Evolutionary conservation across 2,113 vertebrate species (phyloP).

Genomic region (Notarius lentiginosus): DNA sequence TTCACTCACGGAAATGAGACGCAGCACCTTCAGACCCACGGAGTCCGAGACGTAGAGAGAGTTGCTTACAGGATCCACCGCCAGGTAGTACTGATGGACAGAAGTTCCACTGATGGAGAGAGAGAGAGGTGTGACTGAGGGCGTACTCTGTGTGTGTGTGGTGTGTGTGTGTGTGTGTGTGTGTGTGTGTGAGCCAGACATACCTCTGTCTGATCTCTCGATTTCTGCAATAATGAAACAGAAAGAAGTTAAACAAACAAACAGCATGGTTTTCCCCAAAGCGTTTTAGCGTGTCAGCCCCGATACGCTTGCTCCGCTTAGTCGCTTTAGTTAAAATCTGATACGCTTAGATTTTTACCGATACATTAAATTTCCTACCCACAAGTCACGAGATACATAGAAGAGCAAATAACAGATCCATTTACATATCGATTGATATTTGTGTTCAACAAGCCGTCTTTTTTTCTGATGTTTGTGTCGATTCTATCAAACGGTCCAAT

Average conservation of each 20-base stretch:
- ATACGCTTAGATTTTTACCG: no score
- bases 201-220: slow-evolving; percentile 98
- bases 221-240: slow-evolving; percentile 80
- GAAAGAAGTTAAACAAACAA: slow-evolving; percentile 42
- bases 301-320: no score
- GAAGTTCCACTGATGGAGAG: slow-evolving; percentile 83
- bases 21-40: slow-evolving; percentile 80
- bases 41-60: slow-evolving; percentile 91
- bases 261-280: no score
- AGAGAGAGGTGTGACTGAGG: neutral
- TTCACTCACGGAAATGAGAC: slow-evolving; percentile 86
- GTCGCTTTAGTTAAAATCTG: no score
- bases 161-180: neutral
- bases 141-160: slow-evolving; percentile 14
- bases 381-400: no score
- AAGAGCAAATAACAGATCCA: no score
- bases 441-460: no score
- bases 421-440: no score
- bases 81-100: slow-evolving; percentile 96
- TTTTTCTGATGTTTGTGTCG: no score
- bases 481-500: no score
- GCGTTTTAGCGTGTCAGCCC: no score
- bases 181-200: slow-evolving; percentile 54
- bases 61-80: slow-evolving; percentile 91
- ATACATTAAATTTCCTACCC: no score